A percentile compares a stretch with the other conserved stretches of the same genome.
Evolutionary conservation across 2,113 vertebrate species (phyloP).

Genomic region (Vulpes ferrilata): DNA sequence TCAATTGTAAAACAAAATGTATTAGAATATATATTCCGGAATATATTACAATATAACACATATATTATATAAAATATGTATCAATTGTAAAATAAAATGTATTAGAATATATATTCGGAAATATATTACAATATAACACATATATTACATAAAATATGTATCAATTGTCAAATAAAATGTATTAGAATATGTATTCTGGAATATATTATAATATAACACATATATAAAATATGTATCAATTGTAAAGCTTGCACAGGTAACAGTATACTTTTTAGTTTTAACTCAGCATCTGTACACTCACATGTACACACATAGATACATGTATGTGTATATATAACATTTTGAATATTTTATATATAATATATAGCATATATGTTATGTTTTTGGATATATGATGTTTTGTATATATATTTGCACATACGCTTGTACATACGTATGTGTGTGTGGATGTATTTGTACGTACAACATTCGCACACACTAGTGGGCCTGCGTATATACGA

Average conservation of each 20-base stretch:
- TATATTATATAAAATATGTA: neutral
- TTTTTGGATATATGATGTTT: too few species aligned
- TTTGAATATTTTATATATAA: too few species aligned
- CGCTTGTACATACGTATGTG: neutral
- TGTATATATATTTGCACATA: neutral
- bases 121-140: neutral
- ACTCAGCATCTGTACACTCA: neutral
- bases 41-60: neutral
- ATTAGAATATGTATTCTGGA: neutral
- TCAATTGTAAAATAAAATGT: neutral
- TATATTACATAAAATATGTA: neutral
- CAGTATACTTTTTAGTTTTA: neutral
- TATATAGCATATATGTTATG: too few species aligned
- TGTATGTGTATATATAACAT: neutral
- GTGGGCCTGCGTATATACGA: neutral
- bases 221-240: neutral
- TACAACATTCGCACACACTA: too few species aligned
- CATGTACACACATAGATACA: too few species aligned
- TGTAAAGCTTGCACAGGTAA: neutral
- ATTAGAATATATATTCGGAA: neutral
- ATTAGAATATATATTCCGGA: neutral
- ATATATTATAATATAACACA: neutral
- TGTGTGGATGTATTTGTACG: neutral
- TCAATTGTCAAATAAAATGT: neutral
- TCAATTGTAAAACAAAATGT: neutral